Percentiles rank a stretch among this genome's conserved stretches.
These are phyloP conservation scores for Euborellia annulipes DNA, from an alignment of 1,140 invertebrate genomes.

Conservation along the genomic window DNA sequence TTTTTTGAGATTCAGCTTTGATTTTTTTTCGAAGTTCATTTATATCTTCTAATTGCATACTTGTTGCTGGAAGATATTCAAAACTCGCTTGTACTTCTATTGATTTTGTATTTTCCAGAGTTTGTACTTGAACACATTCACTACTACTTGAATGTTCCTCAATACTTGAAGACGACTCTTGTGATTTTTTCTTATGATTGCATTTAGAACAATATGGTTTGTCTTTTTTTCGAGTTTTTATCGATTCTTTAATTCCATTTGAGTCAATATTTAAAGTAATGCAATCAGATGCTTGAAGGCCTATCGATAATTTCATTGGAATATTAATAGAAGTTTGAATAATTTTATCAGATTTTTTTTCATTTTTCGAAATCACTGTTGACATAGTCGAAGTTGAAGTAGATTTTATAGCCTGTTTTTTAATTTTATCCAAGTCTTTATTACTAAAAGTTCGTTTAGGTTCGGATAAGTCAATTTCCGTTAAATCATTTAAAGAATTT, in stretches of 20 bases:
- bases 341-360: constrained; percentile 25
- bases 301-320: constrained; percentile 23
- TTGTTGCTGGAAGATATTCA: constrained; percentile 30
- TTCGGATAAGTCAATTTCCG: constrained; percentile 15
- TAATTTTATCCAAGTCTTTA: neutral
- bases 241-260: too few species aligned
- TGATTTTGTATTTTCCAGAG: neutral
- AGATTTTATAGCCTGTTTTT: constrained; percentile 1
- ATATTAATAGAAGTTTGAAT: constrained; percentile 25
- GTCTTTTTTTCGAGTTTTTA: too few species aligned
- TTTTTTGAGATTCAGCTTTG: too few species aligned
- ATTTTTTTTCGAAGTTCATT: too few species aligned
- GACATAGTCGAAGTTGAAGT: constrained; percentile 28
- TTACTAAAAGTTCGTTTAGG: too few species aligned
- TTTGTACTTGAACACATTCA: too few species aligned
- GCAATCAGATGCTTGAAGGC: constrained; percentile 24
- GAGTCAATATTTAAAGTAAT: too few species aligned
- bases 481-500: constrained; percentile 6
- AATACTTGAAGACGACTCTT: too few species aligned
- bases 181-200: too few species aligned
- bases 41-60: too few species aligned
- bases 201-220: too few species aligned
- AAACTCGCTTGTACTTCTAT: constrained; percentile 31
- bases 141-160: too few species aligned
- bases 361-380: constrained; percentile 27